Base-by-base conservation (phyloP, 2,888 invertebrate species). In the Latheticus oryzae region DNA sequence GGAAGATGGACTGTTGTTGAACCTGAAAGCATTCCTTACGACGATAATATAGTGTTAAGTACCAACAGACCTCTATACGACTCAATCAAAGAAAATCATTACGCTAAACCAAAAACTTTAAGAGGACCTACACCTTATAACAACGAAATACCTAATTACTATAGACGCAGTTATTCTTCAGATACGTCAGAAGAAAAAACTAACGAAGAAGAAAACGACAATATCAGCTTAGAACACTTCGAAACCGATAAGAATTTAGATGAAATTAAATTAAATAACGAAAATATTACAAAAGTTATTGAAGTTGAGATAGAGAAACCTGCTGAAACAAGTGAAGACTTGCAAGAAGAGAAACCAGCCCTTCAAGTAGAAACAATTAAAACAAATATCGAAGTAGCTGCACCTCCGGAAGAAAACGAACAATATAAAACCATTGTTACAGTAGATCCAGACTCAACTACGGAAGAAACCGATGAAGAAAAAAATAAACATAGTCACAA, bases 21-120 rank as follows among this genome's bases (percentile, higher is more conserved):
- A 42, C 61, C 63, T 16, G 72, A 71, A 23, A 73, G 72, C 47
- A 76, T 78, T 15, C 63, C 77, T 2, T 78, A 78, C 63, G 78
- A 77, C 61, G 78, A 79, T 43, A 79, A 79, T 47, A 78, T 79
- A 8, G 69, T 76, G 2, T 65, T 78, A 42, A 71, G 68, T 42
- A 73, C 67, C 52, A 74, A 70, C 61, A 72, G 71, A 54, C 67
- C 67, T 7, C 60, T 75, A 9, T 76, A 76, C 60, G 72, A 75
- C 43, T 63, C 66, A 9, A 54, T 68, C 21, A 56, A 60, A 3
- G 69, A 72, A 42, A 53, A 42, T 4, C 38, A 40, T 11, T 63
- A 65, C 54, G 61, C 60, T 11, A 76, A 74, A 58, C 77, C 76
- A 1, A 66, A 69, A 24, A 78, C 77, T 2, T 74, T 78, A 47